These are phyloP conservation scores for Anguilla megastoma DNA, from an alignment of 2,797 vertebrate genomes.

Conservation along the genomic window DNA sequence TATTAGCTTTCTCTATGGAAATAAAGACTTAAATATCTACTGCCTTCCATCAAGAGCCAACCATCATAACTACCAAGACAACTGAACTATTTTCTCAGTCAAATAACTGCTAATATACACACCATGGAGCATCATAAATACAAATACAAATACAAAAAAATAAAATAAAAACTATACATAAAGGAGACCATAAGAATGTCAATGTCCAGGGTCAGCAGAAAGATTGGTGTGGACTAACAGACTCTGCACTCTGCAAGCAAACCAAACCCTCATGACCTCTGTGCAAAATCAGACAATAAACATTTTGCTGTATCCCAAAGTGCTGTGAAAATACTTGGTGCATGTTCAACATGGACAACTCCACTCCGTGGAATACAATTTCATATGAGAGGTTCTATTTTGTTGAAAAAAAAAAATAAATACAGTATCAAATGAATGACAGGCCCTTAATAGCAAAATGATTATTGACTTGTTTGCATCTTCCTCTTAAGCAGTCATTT, in stretches of 20 bases:
- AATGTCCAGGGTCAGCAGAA: not conserved
- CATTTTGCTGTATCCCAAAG: not conserved
- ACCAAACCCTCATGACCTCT: not conserved
- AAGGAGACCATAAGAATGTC: not conserved
- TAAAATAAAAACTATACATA: not conserved
- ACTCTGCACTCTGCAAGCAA: not conserved
- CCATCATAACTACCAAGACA: not conserved
- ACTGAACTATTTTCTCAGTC: not conserved
- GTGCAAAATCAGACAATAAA: not conserved
- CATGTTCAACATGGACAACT: not conserved
- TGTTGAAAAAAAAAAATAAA: not conserved
- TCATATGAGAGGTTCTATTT: not conserved
- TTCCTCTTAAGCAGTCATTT: not conserved
- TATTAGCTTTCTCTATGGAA: not conserved
- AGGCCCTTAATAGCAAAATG: not conserved
- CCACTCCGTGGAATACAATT: not conserved
- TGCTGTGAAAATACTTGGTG: not conserved
- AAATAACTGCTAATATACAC: conserved; percentile 3
- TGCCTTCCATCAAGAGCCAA: not conserved
- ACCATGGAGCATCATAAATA: not conserved
- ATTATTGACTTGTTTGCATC: not conserved
- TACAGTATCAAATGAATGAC: not conserved
- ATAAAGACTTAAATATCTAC: not conserved
- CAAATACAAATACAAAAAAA: not conserved
- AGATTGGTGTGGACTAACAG: not conserved